Base-by-base conservation (phyloP, 1,140 invertebrate species). In the Drosophila quadrilineata region DNA sequence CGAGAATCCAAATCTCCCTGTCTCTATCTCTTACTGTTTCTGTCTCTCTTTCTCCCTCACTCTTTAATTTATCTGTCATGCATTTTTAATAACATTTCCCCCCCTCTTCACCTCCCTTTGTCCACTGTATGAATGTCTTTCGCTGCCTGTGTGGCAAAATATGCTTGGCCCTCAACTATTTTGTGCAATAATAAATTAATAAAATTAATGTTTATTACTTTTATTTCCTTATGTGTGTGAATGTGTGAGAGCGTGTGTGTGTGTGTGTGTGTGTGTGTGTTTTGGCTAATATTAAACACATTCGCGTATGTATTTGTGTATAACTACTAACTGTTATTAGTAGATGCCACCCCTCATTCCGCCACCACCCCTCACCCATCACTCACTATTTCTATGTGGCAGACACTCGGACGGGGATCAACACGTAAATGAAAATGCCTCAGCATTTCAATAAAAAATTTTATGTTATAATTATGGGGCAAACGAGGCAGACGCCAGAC, bases 401-500 rank as follows among this genome's bases (percentile, higher is more conserved):
- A 14, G 6, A 36, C 17, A 6, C 14, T 40, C 10, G 3, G 9
- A 4, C 12, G 3, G 41, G 40, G 12, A 41, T 50, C 49, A 17
- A 26, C 48, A 67, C 57, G 35, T 35, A 68, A 64, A 77, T 77
- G 50, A 74, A 79, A 79, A 74, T 71, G 56, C 71, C 57, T 65
- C 14, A 38, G 64, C 66, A 84, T 70, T 84, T 67, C 53, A 84
- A 84, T 84, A 77, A 74, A 64, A 84, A 77, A 31, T 53, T 84
- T 66, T 73, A 82, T 84, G 77, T 70, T 84, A 48, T 82, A 82
- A 82, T 82, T 75, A 82, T 82, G 54, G 68, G 68, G 62, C 59
- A 59, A 58, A 45, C 41, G 69, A 52, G 63, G 36, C 54, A 52
- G 46, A 50, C 48, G 8, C 22, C 24, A 33, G 40, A 40, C 9